Base-by-base conservation (phyloP, 1,140 invertebrate genomes). In the Trachymyrmex cornetzi region DNA sequence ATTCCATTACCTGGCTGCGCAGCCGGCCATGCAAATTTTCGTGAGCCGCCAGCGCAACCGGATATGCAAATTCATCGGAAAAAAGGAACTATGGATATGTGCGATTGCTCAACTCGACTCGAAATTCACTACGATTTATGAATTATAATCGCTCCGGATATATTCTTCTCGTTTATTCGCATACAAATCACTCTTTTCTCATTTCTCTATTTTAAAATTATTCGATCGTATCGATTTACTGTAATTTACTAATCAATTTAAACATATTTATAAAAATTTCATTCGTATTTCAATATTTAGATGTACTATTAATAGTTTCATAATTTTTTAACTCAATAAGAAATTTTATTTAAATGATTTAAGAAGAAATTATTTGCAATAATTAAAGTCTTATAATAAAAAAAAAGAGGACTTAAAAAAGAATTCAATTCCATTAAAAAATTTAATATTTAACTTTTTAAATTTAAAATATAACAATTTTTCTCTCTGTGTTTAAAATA, bases 21-120 rank as follows among this genome's bases (percentile, higher is more conserved):
- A 84, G 80, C 69, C 69, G 69, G 69, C 57, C 80, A 84, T 84
- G 80, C 80, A 84, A 84, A 84, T 84, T 84, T 84, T 84, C 69
- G 64, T 63, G 80, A 84, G 69, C 80, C 80, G 55, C 12, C 38
- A 75, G 69, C 44, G 44, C 69, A 63, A 84, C 80, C 80, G 80
- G 80, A 75, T 84, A 84, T 84, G 80, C 80, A 84, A 74, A 84
- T 84, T 75, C 55, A 34, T 84, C n/a, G 69, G 50, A 34, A 75
- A 84, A 75, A 84, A 63, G 27, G 7, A 63, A 24, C 55, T 7
- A 30, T 55, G 63, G 61, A 67, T 80, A 67, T 55, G 67, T 82
- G 80, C 69, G 80, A 75, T 75, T 74, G 80, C 69, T 75, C 69
- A 57, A 84, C 69, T 84, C 55, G 63, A 81, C 22, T 71, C 34